These are phyloP conservation scores for Drosophila nebulosa DNA, from an alignment of 1,140 invertebrate genomes.

Conservation along the genomic window DNA sequence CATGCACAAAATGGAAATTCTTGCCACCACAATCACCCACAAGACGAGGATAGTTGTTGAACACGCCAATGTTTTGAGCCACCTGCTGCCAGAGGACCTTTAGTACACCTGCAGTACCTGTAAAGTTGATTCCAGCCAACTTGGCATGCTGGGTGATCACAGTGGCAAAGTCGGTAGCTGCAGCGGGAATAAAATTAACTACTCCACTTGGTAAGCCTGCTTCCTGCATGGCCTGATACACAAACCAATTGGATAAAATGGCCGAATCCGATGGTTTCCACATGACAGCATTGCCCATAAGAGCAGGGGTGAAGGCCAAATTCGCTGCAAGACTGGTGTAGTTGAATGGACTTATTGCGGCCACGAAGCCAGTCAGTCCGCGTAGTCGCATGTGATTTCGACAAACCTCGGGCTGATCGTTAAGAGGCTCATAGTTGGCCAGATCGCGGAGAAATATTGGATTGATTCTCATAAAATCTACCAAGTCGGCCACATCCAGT, in stretches of 20 bases:
- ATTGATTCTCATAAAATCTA: conserved; percentile 97
- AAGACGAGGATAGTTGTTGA: conserved; percentile 94
- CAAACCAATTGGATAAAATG: conserved; percentile 96
- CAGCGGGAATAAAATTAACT: conserved; percentile 97
- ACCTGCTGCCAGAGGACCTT: conserved; percentile 95
- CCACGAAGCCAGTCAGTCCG: conserved; percentile 97
- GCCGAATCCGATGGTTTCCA: conserved; percentile 99
- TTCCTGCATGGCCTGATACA: conserved; percentile 95
- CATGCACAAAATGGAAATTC: conserved; percentile 98
- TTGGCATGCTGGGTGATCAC: conserved; percentile 90
- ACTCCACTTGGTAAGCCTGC: conserved; percentile 96
- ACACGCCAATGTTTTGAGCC: conserved; percentile 91
- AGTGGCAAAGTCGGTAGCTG: conserved; percentile 95
- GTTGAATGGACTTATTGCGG: conserved; percentile 98
- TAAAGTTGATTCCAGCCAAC: conserved; percentile 97
- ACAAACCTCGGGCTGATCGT: conserved; percentile 83
- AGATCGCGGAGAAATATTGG: conserved; percentile 89
- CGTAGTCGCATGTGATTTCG: conserved; percentile 92
- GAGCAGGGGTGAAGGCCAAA: conserved; percentile 95
- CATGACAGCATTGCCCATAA: conserved; percentile 98
- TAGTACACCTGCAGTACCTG: conserved; percentile 89
- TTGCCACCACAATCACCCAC: conserved; percentile 99
- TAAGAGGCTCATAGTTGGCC: conserved; percentile 91
- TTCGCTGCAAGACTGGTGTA: conserved; percentile 99
- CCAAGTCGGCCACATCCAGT: conserved; percentile 97